A percentile compares a stretch with the other conserved stretches of the same genome.
Evolutionary conservation across 2,797 vertebrate genomes (phyloP).

Genomic region (Vireo griseus): DNA sequence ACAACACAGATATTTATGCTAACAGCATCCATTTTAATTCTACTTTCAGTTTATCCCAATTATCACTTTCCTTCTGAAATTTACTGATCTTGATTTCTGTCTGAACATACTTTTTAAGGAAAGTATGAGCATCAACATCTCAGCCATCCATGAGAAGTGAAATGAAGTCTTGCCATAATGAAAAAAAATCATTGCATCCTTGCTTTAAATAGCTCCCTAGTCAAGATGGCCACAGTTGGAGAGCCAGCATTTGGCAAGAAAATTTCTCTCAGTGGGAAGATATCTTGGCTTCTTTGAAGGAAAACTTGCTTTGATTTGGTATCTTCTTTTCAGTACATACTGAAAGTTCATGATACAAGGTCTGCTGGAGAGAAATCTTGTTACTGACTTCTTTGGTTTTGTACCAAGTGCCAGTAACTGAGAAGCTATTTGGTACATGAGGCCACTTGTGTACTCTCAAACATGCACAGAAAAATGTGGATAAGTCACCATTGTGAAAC

Average conservation of each 20-base stretch:
- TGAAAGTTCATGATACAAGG: conserved; percentile 32
- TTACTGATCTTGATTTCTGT: not conserved
- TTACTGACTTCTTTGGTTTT: not conserved
- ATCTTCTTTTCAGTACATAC: conserved; percentile 29
- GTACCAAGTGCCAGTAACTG: conserved; percentile 1
- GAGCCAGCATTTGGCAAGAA: conserved; percentile 56
- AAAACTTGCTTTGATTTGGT: conserved; percentile 47
- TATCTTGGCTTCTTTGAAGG: conserved; percentile 34
- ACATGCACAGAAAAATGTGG: not conserved
- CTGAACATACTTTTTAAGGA: conserved; percentile 21
- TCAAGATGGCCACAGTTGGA: conserved; percentile 59
- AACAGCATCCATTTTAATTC: not conserved
- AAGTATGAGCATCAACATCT: conserved; percentile 24
- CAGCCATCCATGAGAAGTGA: conserved; percentile 19
- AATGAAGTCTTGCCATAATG: conserved; percentile 17
- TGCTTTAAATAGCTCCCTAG: conserved; percentile 49
- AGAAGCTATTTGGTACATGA: not conserved
- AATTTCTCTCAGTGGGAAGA: conserved; percentile 43
- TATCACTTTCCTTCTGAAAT: not conserved
- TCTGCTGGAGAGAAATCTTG: conserved; percentile 21
- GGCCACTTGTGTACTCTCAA: not conserved
- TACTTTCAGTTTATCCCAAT: not conserved
- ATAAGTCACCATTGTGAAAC: not conserved
- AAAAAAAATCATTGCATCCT: conserved; percentile 13
- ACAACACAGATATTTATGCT: not conserved